phyloP scores from a whole-genome alignment of 2,113 vertebrate genomes.

The Salminus brasiliensis region DNA sequence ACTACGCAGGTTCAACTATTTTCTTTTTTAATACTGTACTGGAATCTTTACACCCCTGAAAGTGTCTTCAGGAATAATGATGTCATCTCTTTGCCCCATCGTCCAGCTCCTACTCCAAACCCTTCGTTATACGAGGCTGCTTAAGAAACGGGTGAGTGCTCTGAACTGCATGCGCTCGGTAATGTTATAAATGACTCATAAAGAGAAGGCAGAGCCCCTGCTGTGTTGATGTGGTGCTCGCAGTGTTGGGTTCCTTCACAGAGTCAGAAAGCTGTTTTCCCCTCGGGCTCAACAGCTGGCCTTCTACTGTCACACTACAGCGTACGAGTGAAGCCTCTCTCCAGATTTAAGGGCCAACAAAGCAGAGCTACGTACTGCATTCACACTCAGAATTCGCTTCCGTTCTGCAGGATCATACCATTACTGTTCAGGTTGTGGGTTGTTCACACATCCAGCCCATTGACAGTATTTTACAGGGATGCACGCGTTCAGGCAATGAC shows the following conservation, averaged over 20 bases:
- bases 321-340: neutral
- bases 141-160: neutral
- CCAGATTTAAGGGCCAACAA: neutral
- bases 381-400: no score
- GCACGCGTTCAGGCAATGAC: no score
- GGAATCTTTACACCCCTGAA: neutral
- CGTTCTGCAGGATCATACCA: no score
- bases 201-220: neutral
- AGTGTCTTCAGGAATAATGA: neutral
- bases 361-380: no score
- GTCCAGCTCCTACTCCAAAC: neutral
- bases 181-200: neutral
- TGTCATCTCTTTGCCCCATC: neutral
- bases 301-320: neutral
- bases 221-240: neutral
- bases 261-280: neutral
- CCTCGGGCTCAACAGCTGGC: neutral
- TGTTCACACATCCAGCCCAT: no score
- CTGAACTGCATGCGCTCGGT: neutral
- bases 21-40: no score
- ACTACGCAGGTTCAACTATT: no score
- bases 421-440: no score
- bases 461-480: no score
- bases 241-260: neutral
- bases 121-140: neutral